phyloP scores from a whole-genome alignment of 2,113 vertebrate species.

The Acanthisitta chloris region DNA sequence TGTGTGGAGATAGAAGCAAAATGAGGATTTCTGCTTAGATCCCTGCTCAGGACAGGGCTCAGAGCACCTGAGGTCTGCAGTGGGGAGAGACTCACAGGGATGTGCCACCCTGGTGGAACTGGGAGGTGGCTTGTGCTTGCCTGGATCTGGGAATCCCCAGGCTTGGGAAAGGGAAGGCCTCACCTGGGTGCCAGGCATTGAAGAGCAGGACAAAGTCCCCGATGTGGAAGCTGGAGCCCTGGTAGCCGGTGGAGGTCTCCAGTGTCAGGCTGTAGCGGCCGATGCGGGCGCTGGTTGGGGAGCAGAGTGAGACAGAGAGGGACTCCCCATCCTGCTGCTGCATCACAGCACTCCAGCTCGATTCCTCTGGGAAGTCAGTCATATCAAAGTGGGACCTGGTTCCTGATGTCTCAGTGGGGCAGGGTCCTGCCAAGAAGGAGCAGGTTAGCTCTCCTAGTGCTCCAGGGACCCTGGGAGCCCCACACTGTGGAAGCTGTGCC shows the following conservation, averaged over 20 bases:
- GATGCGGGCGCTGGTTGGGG: constrained; percentile 77
- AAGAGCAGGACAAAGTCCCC: constrained; percentile 87
- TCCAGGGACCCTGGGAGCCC: neutral
- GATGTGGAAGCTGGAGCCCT: constrained; percentile 62
- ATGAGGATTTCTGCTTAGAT: neutral
- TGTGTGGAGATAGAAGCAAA: neutral
- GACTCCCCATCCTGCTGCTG: constrained; percentile 65
- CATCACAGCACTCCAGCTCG: constrained; percentile 75
- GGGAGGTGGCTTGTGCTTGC: fast-evolving
- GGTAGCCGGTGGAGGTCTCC: constrained; percentile 41
- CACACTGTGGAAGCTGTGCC: fast-evolving
- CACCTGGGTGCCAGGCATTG: constrained; percentile 93
- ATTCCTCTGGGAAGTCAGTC: constrained; percentile 62
- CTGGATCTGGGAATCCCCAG: fast-evolving
- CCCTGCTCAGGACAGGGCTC: neutral
- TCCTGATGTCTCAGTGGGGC: constrained; percentile 76
- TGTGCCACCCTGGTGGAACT: neutral
- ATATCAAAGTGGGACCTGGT: constrained; percentile 81
- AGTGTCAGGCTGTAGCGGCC: constrained; percentile 84
- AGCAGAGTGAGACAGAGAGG: constrained; percentile 75
- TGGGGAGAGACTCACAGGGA: fast-evolving
- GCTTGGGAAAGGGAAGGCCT: neutral
- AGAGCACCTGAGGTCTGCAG: neutral
- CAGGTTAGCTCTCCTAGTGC: neutral
- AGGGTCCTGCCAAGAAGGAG: constrained; percentile 74